Conservation (phyloP, 2,797 vertebrate genomes). For the Chanos chanos region DNA sequence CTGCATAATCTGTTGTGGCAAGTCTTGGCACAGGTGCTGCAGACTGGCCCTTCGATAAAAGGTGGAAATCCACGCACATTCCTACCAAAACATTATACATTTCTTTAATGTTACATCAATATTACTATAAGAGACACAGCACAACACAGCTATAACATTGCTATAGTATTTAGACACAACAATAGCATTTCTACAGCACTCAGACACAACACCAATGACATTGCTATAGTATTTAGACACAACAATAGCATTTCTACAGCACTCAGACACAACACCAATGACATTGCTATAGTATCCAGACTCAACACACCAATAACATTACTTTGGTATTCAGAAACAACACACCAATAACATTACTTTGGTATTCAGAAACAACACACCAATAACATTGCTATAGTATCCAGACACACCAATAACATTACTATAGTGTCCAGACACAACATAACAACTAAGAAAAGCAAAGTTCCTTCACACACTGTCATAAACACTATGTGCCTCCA, state of each 20-base stretch:
- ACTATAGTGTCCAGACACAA: too few species aligned
- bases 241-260: too few species aligned
- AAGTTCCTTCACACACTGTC: too few species aligned
- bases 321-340: too few species aligned
- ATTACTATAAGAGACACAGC: neutral
- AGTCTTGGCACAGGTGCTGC: conserved; percentile 35
- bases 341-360: neutral
- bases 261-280: neutral
- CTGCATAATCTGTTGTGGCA: conserved; percentile 45
- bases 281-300: neutral
- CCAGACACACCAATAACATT: too few species aligned
- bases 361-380: too few species aligned
- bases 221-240: neutral
- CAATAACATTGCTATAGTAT: too few species aligned
- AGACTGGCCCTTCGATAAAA: conserved; percentile 38
- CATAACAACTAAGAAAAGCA: too few species aligned
- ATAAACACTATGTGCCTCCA: too few species aligned
- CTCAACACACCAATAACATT: too few species aligned
- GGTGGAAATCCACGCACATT: conserved; percentile 39
- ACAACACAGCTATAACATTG: neutral
- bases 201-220: neutral
- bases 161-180: neutral
- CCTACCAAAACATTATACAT: conserved; percentile 31
- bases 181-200: too few species aligned
- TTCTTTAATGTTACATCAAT: neutral